A percentile compares a stretch with the other conserved stretches of the same genome.
Evolutionary conservation across 2,888 invertebrate species (phyloP).

Genomic region (Leuctra nigra): DNA sequence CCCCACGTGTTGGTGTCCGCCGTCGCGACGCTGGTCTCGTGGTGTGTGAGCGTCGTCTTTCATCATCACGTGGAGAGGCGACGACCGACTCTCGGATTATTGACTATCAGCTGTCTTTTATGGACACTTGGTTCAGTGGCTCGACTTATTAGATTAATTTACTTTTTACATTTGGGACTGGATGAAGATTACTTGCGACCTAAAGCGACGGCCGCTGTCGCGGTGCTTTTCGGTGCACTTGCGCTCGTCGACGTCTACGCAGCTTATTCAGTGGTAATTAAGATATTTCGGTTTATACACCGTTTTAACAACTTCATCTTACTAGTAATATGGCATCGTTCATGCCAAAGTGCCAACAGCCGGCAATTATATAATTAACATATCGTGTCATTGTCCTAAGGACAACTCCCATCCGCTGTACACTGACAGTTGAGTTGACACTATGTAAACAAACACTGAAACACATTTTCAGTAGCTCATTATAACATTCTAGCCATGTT

Average conservation of each 20-base stretch:
- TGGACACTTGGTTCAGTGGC: slow-evolving; percentile 26
- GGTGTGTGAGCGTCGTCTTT: slow-evolving; percentile 33
- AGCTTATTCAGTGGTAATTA: slow-evolving; percentile 35
- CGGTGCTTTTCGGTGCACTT: slow-evolving; percentile 33
- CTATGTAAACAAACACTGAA: too few relatives aligned
- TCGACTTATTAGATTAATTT: slow-evolving; percentile 28
- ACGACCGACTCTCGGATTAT: slow-evolving; percentile 27
- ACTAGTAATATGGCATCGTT: too few relatives aligned
- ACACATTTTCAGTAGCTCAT: too few relatives aligned
- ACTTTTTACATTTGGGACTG: slow-evolving; percentile 26
- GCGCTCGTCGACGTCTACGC: slow-evolving; percentile 36
- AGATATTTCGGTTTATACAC: too few relatives aligned
- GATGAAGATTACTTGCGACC: slow-evolving; percentile 33
- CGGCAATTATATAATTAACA: too few relatives aligned
- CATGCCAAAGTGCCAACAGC: too few relatives aligned
- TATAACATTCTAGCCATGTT: too few relatives aligned
- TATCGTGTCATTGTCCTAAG: too few relatives aligned
- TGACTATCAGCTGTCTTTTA: slow-evolving; percentile 31
- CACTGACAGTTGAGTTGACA: too few relatives aligned
- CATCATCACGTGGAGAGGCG: slow-evolving; percentile 35
- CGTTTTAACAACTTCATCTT: too few relatives aligned
- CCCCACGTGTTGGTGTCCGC: slow-evolving; percentile 26
- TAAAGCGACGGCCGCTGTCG: slow-evolving; percentile 32
- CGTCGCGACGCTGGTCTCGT: slow-evolving; percentile 30
- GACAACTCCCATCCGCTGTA: too few relatives aligned